Evolutionary conservation across 2,797 vertebrate genomes (phyloP).

Genomic region (Ataeniobius toweri): DNA sequence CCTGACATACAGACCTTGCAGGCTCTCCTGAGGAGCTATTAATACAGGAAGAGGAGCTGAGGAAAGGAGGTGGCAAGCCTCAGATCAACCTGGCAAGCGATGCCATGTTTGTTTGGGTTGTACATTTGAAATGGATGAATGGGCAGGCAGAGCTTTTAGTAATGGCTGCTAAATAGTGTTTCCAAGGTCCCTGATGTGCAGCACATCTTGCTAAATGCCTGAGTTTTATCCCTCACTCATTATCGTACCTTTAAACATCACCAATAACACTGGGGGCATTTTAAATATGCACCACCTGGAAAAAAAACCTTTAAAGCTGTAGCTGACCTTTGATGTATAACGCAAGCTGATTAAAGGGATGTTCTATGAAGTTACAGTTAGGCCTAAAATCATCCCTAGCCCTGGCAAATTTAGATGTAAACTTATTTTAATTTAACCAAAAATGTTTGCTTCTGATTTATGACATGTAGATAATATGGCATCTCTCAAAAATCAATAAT

Average conservation of each 20-base stretch:
- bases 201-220: slow-evolving; percentile 33
- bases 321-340: slow-evolving; percentile 25
- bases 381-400: background rate
- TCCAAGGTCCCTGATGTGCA: slow-evolving; percentile 52
- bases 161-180: slow-evolving; percentile 44
- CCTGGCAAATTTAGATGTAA: background rate
- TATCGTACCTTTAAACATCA: slow-evolving; percentile 47
- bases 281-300: slow-evolving; percentile 22
- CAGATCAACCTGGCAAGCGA: slow-evolving; percentile 67
- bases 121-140: slow-evolving; percentile 65
- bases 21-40: slow-evolving; percentile 83
- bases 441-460: background rate
- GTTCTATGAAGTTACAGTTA: background rate
- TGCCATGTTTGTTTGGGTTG: slow-evolving; percentile 73
- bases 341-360: slow-evolving; percentile 10
- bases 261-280: slow-evolving; percentile 40
- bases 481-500: too few relatives aligned
- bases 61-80: slow-evolving; percentile 58
- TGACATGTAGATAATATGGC: too few relatives aligned
- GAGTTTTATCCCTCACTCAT: slow-evolving; percentile 47
- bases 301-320: slow-evolving; percentile 15
- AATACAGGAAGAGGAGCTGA: slow-evolving; percentile 71
- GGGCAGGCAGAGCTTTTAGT: slow-evolving; percentile 56
- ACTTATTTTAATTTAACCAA: background rate
- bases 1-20: slow-evolving; percentile 74